phyloP scores from a whole-genome alignment of 1,140 invertebrate species.

The Bombyx mandarina region DNA sequence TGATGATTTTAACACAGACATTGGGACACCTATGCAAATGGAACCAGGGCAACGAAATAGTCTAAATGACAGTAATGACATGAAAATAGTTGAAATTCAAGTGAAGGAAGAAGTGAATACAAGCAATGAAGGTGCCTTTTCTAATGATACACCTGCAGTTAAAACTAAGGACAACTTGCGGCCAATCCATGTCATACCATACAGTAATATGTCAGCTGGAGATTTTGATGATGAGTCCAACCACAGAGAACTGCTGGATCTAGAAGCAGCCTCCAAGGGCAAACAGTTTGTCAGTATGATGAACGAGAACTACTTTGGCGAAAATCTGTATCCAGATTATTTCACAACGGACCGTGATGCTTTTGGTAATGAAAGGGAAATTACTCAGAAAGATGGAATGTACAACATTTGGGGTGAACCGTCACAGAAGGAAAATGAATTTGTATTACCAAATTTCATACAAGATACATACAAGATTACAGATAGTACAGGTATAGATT shows the following conservation, averaged over 20 bases:
- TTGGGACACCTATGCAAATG: conserved; percentile 57
- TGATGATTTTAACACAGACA: conserved; percentile 54
- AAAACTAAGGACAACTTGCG: conserved; percentile 43
- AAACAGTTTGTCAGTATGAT: conserved; percentile 64
- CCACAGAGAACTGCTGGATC: conserved; percentile 45
- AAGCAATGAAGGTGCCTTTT: conserved; percentile 45
- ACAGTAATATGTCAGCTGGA: conserved; percentile 44
- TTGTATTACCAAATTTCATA: conserved; percentile 61
- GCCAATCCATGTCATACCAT: conserved; percentile 61
- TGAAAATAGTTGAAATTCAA: conserved; percentile 29
- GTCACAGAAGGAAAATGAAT: conserved; percentile 57
- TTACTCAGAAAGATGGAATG: conserved; percentile 39
- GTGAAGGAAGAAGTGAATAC: conserved; percentile 58
- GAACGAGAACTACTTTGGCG: conserved; percentile 63
- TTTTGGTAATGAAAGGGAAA: conserved; percentile 53
- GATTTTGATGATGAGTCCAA: conserved; percentile 51
- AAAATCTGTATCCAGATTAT: conserved; percentile 63
- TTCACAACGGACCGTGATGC: conserved; percentile 60
- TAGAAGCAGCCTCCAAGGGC: conserved; percentile 52
- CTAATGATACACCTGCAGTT: conserved; percentile 31
- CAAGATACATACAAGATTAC: conserved; percentile 61
- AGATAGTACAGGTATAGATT: conserved; percentile 43
- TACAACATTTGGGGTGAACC: conserved; percentile 53
- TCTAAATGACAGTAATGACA: conserved; percentile 2
- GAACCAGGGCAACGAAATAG: conserved; percentile 38